phyloP scores from a whole-genome alignment of 1,140 invertebrate genomes.

The Centruroides vittatus region DNA sequence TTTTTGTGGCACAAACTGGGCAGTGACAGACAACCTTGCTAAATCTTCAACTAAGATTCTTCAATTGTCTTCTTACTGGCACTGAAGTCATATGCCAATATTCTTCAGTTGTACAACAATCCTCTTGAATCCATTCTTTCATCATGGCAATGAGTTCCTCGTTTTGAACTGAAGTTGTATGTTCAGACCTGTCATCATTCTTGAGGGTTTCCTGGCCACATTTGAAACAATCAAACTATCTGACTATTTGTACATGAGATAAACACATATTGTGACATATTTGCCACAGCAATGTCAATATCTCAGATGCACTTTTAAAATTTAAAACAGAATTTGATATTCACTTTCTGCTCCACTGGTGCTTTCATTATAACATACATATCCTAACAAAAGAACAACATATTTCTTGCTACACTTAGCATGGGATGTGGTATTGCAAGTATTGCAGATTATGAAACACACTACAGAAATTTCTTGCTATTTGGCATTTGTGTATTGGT shows the following conservation, averaged over 20 bases:
- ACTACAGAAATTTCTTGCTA: no score
- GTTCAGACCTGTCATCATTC: neutral
- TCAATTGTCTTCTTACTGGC: neutral
- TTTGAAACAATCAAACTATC: neutral
- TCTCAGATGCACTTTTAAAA: no score
- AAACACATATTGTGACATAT: neutral
- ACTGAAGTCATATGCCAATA: neutral
- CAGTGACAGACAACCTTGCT: neutral
- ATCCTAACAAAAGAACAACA: no score
- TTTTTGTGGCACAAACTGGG: neutral
- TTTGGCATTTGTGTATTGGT: no score
- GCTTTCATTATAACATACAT: no score
- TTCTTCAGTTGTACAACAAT: neutral
- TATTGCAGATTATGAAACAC: no score
- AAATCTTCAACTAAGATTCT: neutral
- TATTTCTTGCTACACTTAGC: no score
- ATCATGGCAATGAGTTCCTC: neutral
- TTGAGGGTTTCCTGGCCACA: neutral
- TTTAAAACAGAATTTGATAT: no score
- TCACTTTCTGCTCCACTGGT: no score
- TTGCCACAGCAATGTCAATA: no score
- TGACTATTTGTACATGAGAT: neutral
- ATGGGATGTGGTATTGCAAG: no score
- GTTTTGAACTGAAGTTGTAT: neutral
- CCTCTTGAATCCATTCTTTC: neutral